Percentiles rank a stretch among this genome's conserved stretches.
These are phyloP conservation scores for Cantharis nigra DNA, from an alignment of 2,888 invertebrate species.

Conservation along the genomic window DNA sequence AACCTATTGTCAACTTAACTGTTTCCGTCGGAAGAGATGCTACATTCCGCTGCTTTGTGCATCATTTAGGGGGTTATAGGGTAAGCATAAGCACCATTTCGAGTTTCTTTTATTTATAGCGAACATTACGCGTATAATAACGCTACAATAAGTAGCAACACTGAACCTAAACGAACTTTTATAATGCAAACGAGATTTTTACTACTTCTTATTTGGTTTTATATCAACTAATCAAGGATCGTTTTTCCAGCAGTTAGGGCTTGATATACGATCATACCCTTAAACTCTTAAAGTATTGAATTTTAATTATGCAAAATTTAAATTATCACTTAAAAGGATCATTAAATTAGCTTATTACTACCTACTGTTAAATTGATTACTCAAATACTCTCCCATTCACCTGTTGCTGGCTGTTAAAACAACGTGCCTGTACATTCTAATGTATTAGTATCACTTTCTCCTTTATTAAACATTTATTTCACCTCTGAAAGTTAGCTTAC, in stretches of 20 bases:
- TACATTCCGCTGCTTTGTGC: constrained; percentile 83
- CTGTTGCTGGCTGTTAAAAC: constrained; percentile 48
- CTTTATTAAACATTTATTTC: not conserved
- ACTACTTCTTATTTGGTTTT: not conserved
- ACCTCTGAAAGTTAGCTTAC: not conserved
- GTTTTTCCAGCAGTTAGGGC: not conserved
- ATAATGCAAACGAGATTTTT: not conserved
- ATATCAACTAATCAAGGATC: constrained; percentile 14
- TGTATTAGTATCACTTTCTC: constrained; percentile 28
- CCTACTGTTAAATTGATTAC: constrained; percentile 49
- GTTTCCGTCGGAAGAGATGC: constrained; percentile 85
- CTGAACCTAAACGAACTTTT: not conserved
- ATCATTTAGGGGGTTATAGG: constrained; percentile 86
- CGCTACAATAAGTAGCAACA: not conserved
- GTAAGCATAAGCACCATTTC: constrained; percentile 60
- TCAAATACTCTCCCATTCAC: constrained; percentile 48
- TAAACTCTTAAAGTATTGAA: not conserved
- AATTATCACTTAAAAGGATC: not conserved
- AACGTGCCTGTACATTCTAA: constrained; percentile 41
- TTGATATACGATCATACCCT: not conserved
- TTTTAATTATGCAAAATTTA: not conserved
- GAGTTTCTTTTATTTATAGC: not conserved
- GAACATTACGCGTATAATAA: constrained; percentile 1
- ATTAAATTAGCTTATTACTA: not conserved
- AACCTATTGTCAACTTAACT: constrained; percentile 82